Evolutionary conservation across 2,888 invertebrate species (phyloP).

Genomic region (Cotesia congregata): DNA sequence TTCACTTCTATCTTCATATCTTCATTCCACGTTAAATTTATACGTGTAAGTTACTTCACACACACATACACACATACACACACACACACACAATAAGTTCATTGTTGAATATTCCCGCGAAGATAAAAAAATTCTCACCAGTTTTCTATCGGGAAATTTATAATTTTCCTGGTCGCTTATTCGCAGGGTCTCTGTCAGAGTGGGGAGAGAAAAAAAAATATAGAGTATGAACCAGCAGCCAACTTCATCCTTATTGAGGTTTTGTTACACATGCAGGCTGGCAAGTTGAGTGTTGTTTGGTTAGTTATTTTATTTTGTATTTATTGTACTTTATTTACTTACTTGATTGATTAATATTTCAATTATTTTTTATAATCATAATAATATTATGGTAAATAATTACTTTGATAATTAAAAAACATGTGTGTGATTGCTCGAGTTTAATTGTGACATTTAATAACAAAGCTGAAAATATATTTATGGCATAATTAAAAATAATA

Average conservation of each 20-base stretch:
- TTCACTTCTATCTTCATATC: not conserved
- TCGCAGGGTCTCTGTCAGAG: not conserved
- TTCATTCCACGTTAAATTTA: not conserved
- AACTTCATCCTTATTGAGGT: not conserved
- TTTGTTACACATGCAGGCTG: not conserved
- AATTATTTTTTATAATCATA: not conserved
- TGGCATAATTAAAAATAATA: not conserved
- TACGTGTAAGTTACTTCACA: not conserved
- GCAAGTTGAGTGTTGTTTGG: not conserved
- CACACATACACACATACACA: not conserved
- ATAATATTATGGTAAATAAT: not conserved
- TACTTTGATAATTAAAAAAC: not conserved
- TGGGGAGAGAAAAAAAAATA: not conserved
- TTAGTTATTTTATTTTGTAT: not conserved
- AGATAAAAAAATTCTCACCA: not conserved
- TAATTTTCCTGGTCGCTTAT: not conserved
- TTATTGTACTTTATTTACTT: not conserved
- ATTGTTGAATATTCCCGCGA: too few species aligned
- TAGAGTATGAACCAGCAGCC: not conserved
- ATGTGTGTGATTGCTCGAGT: not conserved
- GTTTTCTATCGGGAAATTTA: not conserved
- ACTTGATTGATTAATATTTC: not conserved
- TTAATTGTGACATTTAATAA: not conserved
- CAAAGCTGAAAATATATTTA: not conserved
- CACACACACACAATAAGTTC: not conserved